phyloP scores from a whole-genome alignment of 2,888 invertebrate species.

The Lampropteryx suffumata region DNA sequence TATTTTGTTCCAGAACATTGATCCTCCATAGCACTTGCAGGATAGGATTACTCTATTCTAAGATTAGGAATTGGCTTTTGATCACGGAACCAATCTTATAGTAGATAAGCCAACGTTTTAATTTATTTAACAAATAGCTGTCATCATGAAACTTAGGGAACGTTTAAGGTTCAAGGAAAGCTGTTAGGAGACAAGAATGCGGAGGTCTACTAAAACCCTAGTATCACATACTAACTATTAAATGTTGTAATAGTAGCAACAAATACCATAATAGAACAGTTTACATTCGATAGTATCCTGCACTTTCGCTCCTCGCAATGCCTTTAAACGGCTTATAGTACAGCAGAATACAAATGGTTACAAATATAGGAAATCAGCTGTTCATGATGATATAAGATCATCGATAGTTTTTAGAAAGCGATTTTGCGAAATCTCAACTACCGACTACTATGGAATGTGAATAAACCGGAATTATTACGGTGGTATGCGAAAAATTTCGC shows the following conservation, averaged over 20 bases:
- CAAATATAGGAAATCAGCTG: slow-evolving; percentile 47
- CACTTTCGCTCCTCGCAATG: slow-evolving; percentile 63
- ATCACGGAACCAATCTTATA: too few relatives aligned
- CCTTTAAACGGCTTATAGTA: slow-evolving; percentile 55
- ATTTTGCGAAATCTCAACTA: slow-evolving; percentile 44
- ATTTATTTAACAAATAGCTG: too few relatives aligned
- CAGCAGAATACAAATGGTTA: slow-evolving; percentile 63
- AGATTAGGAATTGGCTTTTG: too few relatives aligned
- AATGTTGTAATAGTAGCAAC: slow-evolving; percentile 13
- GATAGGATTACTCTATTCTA: too few relatives aligned
- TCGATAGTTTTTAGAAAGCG: slow-evolving; percentile 53
- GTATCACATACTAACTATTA: neutral
- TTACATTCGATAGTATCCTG: slow-evolving; percentile 58
- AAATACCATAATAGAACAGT: slow-evolving; percentile 59
- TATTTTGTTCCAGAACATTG: too few relatives aligned
- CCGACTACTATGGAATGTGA: slow-evolving; percentile 21
- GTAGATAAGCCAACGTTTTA: too few relatives aligned
- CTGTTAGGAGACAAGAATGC: too few relatives aligned
- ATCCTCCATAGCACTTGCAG: too few relatives aligned
- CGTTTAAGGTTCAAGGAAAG: too few relatives aligned
- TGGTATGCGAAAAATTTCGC: slow-evolving; percentile 17
- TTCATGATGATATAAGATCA: slow-evolving; percentile 41
- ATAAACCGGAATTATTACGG: slow-evolving; percentile 39
- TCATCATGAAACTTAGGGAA: too few relatives aligned
- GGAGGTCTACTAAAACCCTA: too few relatives aligned